Conservation (phyloP, 1,140 invertebrate genomes). For the Trichomalopsis sarcophagae region DNA sequence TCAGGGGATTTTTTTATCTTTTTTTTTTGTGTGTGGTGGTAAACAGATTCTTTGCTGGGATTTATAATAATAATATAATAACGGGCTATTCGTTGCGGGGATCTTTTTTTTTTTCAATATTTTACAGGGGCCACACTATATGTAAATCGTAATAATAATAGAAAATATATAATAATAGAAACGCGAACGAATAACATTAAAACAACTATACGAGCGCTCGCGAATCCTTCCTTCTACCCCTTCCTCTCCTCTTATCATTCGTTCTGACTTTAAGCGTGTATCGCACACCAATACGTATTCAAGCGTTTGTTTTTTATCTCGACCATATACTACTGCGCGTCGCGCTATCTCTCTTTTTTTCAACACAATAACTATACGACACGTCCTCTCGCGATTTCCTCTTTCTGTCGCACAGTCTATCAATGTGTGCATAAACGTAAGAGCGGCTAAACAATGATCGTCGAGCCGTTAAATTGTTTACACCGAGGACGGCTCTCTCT, state of each 20-base stretch:
- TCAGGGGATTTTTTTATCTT: neutral
- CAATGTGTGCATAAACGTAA: neutral
- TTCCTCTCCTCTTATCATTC: slow-evolving; percentile 13
- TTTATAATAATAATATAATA: neutral
- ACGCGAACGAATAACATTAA: slow-evolving; percentile 48
- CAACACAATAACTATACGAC: neutral
- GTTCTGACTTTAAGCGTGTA: neutral
- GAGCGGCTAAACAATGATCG: neutral
- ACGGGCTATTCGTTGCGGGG: neutral
- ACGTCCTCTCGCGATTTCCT: neutral
- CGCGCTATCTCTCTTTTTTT: neutral
- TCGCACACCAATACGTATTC: too few relatives aligned
- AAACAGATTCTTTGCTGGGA: slow-evolving; percentile 31
- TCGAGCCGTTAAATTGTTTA: neutral
- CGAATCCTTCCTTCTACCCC: neutral
- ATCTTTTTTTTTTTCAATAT: slow-evolving; percentile 23
- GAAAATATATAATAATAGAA: slow-evolving; percentile 9
- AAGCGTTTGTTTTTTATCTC: neutral
- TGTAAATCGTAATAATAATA: slow-evolving; percentile 1
- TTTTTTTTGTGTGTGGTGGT: slow-evolving; percentile 22
- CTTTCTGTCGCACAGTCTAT: neutral
- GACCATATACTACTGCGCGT: neutral
- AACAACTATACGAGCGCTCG: slow-evolving; percentile 4
- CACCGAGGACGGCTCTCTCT: neutral
- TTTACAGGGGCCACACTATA: slow-evolving; percentile 23